A percentile compares a stretch with the other conserved stretches of the same genome.
phyloP scores from a whole-genome alignment of 2,888 invertebrate genomes.

The Drosophila tanythrix region DNA sequence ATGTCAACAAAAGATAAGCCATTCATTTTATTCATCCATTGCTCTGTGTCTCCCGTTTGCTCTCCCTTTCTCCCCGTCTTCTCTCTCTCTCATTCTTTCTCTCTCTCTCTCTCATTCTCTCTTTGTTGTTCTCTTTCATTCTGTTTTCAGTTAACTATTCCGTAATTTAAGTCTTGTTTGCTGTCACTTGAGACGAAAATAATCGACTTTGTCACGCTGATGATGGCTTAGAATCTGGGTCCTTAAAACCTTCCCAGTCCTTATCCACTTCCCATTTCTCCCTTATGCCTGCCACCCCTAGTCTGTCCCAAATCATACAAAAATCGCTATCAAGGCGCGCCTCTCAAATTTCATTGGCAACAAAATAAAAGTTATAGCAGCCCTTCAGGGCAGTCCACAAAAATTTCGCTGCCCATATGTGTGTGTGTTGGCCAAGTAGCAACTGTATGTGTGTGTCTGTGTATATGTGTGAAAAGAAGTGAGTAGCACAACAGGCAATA shows the following conservation, averaged over 20 bases:
- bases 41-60: slow-evolving; percentile 12
- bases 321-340: slow-evolving; percentile 54
- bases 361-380: slow-evolving; percentile 30
- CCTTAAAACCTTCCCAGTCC: neutral
- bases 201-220: slow-evolving; percentile 76
- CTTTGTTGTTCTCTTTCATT: neutral
- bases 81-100: neutral
- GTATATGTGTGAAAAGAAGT: slow-evolving; percentile 6
- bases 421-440: neutral
- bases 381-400: slow-evolving; percentile 17
- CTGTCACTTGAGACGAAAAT: slow-evolving; percentile 79
- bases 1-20: slow-evolving; percentile 81
- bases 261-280: neutral
- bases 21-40: slow-evolving; percentile 81
- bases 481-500: neutral
- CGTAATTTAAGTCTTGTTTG: slow-evolving; percentile 79
- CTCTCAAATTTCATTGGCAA: slow-evolving; percentile 66
- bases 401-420: slow-evolving; percentile 1
- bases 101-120: neutral
- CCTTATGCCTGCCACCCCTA: neutral
- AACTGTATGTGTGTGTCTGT: neutral
- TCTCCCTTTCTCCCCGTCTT: neutral
- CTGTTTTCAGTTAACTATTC: slow-evolving; percentile 68
- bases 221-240: slow-evolving; percentile 16
- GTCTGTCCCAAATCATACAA: slow-evolving; percentile 21